A percentile compares a stretch with the other conserved stretches of the same genome.
phyloP scores from a whole-genome alignment of 2,888 invertebrate genomes.

The Steinernema scapterisci region DNA sequence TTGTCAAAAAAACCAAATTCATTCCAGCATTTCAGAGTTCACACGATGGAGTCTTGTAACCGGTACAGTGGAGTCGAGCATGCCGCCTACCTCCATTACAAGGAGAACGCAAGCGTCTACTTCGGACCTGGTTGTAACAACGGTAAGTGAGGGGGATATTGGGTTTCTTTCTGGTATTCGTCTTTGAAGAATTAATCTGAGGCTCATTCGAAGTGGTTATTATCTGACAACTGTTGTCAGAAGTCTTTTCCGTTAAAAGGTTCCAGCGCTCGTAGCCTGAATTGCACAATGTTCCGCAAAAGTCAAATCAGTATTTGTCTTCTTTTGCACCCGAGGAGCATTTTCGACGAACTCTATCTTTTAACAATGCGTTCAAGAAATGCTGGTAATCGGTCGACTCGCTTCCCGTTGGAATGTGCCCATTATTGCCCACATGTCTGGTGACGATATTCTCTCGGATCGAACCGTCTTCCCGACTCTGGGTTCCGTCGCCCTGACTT shows the following conservation, averaged over 20 bases:
- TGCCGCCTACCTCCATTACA: constrained; percentile 65
- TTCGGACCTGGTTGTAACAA: constrained; percentile 67
- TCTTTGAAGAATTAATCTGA: no score
- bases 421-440: constrained; percentile 66
- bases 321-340: no score
- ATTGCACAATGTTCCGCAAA: no score
- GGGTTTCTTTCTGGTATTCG: no score
- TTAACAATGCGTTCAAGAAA: no score
- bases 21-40: constrained; percentile 50
- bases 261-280: no score
- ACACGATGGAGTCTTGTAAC: constrained; percentile 64
- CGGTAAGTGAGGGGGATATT: no score
- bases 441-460: constrained; percentile 63
- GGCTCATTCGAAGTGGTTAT: no score
- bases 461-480: constrained; percentile 61
- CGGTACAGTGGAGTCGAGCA: constrained; percentile 64
- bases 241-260: no score
- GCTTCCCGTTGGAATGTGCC: constrained; percentile 66
- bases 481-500: constrained; percentile 65
- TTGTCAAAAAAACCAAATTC: background rate
- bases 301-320: no score
- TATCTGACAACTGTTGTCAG: no score
- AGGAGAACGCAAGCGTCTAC: constrained; percentile 63
- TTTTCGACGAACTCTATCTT: no score
- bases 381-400: constrained; percentile 65